Evolutionary conservation across 2,113 vertebrate genomes (phyloP).

Genomic region (Riparia riparia): DNA sequence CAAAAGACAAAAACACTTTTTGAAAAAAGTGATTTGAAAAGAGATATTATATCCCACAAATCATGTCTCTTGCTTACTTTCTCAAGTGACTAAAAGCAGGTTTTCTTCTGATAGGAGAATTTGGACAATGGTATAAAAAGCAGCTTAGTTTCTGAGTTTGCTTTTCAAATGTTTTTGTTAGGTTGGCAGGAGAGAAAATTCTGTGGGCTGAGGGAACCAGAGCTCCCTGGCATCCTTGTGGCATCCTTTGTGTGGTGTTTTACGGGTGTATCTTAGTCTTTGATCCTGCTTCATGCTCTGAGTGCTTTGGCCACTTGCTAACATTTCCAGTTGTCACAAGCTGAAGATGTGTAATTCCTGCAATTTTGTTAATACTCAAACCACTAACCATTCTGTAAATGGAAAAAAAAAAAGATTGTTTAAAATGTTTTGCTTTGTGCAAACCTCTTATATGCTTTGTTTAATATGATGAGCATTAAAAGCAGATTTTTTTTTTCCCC

Average conservation of each 20-base stretch:
- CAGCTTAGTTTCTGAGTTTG: not conserved
- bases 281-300: not conserved
- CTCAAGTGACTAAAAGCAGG: not conserved
- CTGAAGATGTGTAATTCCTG: not conserved
- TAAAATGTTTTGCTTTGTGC: not conserved
- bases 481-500: not conserved
- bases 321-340: not conserved
- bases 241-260: not conserved
- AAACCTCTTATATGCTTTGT: not conserved
- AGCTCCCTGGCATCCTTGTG: not conserved
- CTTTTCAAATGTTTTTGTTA: not conserved
- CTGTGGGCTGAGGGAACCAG: not conserved
- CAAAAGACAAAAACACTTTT: not conserved
- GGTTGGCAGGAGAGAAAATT: not conserved
- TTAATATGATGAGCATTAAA: not conserved
- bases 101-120: not conserved
- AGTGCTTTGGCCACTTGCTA: not conserved
- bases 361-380: not conserved
- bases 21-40: not conserved
- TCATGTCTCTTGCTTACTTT: not conserved
- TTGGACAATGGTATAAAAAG: not conserved
- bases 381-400: not conserved
- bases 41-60: not conserved
- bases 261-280: not conserved
- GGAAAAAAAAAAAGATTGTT: not conserved